Percentiles rank a stretch among this genome's conserved stretches.
Conservation (phyloP, 2,113 vertebrate species). For the Macquaria australasica region DNA sequence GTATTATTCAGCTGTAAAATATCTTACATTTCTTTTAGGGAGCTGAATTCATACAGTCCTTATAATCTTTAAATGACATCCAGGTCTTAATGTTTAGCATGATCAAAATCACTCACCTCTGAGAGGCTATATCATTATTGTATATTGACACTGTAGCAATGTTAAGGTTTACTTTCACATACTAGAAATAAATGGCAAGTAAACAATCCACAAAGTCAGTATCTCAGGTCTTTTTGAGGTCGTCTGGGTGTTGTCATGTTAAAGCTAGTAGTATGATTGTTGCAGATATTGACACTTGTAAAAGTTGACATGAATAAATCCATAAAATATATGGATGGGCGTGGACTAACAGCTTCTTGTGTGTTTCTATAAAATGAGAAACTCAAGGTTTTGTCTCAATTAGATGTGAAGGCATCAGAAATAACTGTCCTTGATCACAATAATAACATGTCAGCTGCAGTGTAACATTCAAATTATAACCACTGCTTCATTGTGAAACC, state of each 20-base stretch:
- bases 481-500: constrained; percentile 14
- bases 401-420: constrained; percentile 23
- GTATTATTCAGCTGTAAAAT: neutral
- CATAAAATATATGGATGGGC: neutral
- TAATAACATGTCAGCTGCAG: constrained; percentile 23
- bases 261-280: neutral
- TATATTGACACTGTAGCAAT: neutral
- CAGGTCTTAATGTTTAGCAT: too few relatives aligned
- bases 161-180: neutral
- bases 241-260: too few relatives aligned
- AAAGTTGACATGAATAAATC: constrained; percentile 3
- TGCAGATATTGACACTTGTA: neutral
- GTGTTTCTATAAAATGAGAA: constrained; percentile 23
- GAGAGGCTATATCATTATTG: too few relatives aligned
- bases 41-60: neutral
- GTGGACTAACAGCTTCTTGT: neutral
- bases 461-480: constrained; percentile 35
- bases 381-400: constrained; percentile 44
- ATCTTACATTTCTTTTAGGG: neutral
- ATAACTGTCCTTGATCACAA: constrained; percentile 45
- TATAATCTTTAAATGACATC: neutral
- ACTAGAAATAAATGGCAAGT: neutral
- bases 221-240: too few relatives aligned
- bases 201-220: neutral
- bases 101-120: too few relatives aligned